Evolutionary conservation across 1,140 invertebrate genomes (phyloP).

Genomic region (Drosophila subobscura): DNA sequence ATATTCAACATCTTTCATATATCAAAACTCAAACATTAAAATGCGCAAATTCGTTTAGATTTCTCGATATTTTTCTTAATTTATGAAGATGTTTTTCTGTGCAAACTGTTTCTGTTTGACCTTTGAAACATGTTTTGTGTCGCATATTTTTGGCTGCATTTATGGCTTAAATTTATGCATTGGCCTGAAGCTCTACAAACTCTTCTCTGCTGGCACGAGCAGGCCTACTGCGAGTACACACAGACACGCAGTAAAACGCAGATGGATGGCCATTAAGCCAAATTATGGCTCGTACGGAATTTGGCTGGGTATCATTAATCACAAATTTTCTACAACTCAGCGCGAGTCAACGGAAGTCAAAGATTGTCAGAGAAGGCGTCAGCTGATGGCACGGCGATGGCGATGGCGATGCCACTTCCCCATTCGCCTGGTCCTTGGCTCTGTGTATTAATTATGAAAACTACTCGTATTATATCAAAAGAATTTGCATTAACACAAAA

Average conservation of each 20-base stretch:
- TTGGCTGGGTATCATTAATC: constrained; percentile 40
- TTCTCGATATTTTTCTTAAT: not conserved
- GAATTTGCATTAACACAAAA: constrained; percentile 61
- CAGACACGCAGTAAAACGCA: constrained; percentile 12
- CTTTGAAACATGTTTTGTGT: constrained; percentile 37
- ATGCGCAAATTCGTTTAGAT: no score
- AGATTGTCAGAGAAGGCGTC: constrained; percentile 37
- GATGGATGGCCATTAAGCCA: constrained; percentile 37
- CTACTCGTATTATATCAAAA: constrained; percentile 11
- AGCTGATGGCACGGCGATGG: constrained; percentile 30
- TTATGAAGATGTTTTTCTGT: constrained; percentile 33
- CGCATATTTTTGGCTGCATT: constrained; percentile 37
- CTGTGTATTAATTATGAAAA: constrained; percentile 42
- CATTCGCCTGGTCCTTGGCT: constrained; percentile 38
- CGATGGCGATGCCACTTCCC: constrained; percentile 30
- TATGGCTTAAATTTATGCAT: constrained; percentile 40
- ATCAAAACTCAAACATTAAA: no score
- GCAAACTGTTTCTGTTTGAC: constrained; percentile 14
- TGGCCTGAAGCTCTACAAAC: constrained; percentile 4
- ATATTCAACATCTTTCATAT: no score
- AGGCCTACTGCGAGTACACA: constrained; percentile 29
- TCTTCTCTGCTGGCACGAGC: not conserved
- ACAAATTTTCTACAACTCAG: constrained; percentile 27
- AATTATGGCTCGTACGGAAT: constrained; percentile 40
- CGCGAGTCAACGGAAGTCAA: constrained; percentile 44